phyloP scores from a whole-genome alignment of 2,113 vertebrate species.

The Aepyceros melampus region DNA sequence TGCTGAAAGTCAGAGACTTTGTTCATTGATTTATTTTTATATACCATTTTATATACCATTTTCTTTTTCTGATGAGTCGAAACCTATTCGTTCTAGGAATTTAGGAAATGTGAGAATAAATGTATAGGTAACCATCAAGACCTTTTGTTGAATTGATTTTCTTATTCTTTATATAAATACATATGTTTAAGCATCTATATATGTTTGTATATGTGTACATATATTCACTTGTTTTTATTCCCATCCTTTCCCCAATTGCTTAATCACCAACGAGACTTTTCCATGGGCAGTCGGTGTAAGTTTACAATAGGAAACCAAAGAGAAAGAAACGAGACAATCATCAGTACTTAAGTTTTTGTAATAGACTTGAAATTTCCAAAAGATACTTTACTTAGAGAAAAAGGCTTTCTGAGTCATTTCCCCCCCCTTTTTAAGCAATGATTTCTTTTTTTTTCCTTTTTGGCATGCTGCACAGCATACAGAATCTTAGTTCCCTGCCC shows the following conservation, averaged over 20 bases:
- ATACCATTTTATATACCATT: neutral
- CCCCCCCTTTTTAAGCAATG: neutral
- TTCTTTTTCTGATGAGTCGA: neutral
- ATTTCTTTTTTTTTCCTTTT: neutral
- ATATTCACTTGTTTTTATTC: neutral
- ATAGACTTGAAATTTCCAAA: neutral
- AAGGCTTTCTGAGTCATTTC: neutral
- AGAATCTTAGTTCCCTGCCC: neutral
- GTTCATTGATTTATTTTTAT: neutral
- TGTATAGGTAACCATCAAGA: neutral
- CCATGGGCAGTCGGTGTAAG: neutral
- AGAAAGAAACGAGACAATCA: neutral
- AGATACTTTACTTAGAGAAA: neutral
- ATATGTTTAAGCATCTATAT: neutral
- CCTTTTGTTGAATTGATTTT: neutral
- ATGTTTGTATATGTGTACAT: neutral
- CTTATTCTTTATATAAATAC: neutral
- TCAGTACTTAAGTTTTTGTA: neutral
- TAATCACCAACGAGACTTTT: neutral
- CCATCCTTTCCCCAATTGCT: neutral
- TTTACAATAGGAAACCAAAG: neutral
- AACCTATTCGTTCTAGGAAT: neutral
- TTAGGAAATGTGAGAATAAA: neutral
- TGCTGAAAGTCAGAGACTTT: neutral
- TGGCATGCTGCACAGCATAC: neutral